phyloP scores from a whole-genome alignment of 2,888 invertebrate genomes.

The Platynereis dumerilii region DNA sequence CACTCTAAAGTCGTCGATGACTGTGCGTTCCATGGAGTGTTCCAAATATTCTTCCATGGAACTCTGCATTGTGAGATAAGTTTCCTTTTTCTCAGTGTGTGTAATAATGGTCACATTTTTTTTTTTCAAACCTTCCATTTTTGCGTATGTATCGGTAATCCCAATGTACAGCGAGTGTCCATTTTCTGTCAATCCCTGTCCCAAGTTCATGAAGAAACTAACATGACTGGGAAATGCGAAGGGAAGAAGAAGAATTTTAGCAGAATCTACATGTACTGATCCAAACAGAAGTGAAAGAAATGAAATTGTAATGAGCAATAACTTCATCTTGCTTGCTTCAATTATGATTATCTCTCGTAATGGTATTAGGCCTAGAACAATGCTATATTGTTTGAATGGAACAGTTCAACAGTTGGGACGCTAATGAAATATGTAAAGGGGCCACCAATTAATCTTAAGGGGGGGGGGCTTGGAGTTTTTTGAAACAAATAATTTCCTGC shows the following conservation, averaged over 20 bases:
- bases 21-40: not conserved
- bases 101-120: not conserved
- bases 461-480: too few species aligned
- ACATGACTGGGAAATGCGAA: conserved; percentile 10
- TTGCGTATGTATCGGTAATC: not conserved
- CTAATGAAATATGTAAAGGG: too few species aligned
- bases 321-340: too few species aligned
- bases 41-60: not conserved
- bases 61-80: not conserved
- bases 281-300: too few species aligned
- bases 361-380: too few species aligned
- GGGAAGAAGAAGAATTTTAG: not conserved
- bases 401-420: too few species aligned
- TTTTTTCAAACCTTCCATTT: not conserved
- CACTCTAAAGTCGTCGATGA: not conserved
- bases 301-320: too few species aligned
- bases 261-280: too few species aligned
- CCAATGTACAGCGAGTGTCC: conserved; percentile 6
- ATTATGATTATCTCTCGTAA: too few species aligned
- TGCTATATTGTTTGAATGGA: too few species aligned
- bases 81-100: not conserved
- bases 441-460: too few species aligned
- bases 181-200: conserved; percentile 8
- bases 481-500: too few species aligned
- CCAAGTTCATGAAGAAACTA: not conserved